Base-by-base conservation (phyloP, 2,888 invertebrate genomes). In the Lamproptera curius region DNA sequence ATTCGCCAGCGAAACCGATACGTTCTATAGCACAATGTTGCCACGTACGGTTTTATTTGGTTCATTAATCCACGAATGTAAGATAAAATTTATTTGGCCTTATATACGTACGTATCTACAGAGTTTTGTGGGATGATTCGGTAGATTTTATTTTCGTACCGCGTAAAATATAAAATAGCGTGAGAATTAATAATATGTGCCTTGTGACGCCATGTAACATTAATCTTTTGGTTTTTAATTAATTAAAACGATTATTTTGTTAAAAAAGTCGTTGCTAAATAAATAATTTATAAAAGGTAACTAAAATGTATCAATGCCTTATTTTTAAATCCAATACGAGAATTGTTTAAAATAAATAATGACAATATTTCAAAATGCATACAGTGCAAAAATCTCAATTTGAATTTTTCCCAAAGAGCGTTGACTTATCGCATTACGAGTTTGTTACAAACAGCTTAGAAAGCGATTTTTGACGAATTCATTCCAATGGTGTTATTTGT, bases 21-120 rank as follows among this genome's bases (percentile, higher is more conserved):
- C n/a, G n/a, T n/a, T n/a, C 20, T 37, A 38, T 39, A 23, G 15
- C 43, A 44, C 49, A 49, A 44, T 28, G 49, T 49, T 39, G 42
- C 34, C 42, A 23, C 10, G 14, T 16, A 34, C 38, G 17, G 10
- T 48, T 48, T 46, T 20, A 46, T 42, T 46, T 33, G 38, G 31
- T 38, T 26, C 42, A 35, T 48, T 48, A 20, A 38, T 38, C 34
- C 41, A 42, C 42, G 37, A 41, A n/a, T 31, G 28, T 23, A 42
- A 38, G 31, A 38, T 37, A 42, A 33, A 48, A 42, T 48, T 47
- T 42, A 47, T 48, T 42, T 31, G 26, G 31, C 38, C n/a, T n/a
- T n/a, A n/a, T n/a, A n/a, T n/a, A n/a, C n/a, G n/a, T n/a, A n/a
- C n/a, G n/a, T n/a, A n/a, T n/a, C n/a, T n/a, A n/a, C n/a, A n/a